A percentile compares a stretch with the other conserved stretches of the same genome.
phyloP scores from a whole-genome alignment of 1,140 invertebrate genomes.

The Sinonovacula constricta region DNA sequence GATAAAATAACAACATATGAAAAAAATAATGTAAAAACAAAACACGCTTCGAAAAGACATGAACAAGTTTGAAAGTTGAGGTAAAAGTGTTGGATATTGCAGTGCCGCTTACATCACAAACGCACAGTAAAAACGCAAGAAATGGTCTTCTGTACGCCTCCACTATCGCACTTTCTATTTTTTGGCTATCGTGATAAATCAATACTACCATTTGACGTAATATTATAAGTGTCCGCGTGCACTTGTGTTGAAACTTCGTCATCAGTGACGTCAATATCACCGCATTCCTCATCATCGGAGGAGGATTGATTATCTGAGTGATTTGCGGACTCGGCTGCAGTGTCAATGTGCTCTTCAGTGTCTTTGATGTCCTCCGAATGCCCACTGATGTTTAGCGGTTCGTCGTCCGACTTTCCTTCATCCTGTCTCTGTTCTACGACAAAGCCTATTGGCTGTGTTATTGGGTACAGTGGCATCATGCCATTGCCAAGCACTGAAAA shows the following conservation, averaged over 20 bases:
- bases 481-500: constrained; percentile 69
- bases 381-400: constrained; percentile 28
- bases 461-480: constrained; percentile 78
- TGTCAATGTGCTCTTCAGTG: neutral
- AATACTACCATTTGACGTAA: neutral
- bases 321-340: no score
- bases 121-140: no score
- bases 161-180: no score
- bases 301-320: neutral
- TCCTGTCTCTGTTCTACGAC: constrained; percentile 66
- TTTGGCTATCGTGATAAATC: no score
- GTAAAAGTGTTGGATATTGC: no score
- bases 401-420: constrained; percentile 35
- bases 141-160: no score
- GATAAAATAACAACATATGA: no score
- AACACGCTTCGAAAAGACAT: no score
- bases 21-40: no score
- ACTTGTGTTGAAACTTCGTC: constrained; percentile 27
- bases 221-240: neutral
- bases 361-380: constrained; percentile 29
- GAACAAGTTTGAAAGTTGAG: no score
- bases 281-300: constrained; percentile 20
- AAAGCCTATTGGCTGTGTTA: constrained; percentile 79
- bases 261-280: constrained; percentile 48
- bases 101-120: no score